Conservation (phyloP, 2,888 invertebrate species). For the Tenthredo livida region DNA sequence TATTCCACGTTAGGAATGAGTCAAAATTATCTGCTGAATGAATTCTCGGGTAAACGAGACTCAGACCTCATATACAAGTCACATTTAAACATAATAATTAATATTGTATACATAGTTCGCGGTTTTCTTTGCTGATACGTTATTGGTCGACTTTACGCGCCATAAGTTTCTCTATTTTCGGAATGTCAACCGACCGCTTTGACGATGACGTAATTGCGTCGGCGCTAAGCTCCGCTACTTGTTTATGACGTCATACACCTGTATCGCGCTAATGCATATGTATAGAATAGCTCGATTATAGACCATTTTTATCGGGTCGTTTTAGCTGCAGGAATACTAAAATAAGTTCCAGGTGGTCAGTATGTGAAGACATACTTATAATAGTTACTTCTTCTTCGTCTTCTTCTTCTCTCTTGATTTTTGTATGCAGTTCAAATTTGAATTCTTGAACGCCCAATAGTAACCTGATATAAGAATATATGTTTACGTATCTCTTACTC, state of each 20-base stretch:
- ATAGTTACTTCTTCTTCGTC: background rate
- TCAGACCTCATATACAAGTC: background rate
- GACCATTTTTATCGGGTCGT: background rate
- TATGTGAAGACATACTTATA: background rate
- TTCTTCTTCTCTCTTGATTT: background rate
- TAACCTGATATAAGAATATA: background rate
- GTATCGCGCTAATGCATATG: background rate
- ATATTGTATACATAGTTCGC: background rate
- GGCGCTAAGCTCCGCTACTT: conserved; percentile 42
- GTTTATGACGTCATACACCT: conserved; percentile 58
- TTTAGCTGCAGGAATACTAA: background rate
- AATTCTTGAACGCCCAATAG: background rate
- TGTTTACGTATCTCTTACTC: background rate
- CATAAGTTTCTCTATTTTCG: conserved; percentile 53
- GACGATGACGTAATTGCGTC: conserved; percentile 48
- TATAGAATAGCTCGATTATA: background rate
- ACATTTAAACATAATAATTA: background rate
- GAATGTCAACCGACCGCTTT: conserved; percentile 54
- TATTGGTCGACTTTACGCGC: background rate
- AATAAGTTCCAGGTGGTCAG: background rate
- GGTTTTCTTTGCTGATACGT: conserved; percentile 1
- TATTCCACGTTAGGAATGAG: conserved; percentile 18
- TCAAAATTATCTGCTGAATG: conserved; percentile 6
- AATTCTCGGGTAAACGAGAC: conserved; percentile 12
- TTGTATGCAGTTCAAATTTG: background rate